Evolutionary conservation across 2,113 vertebrate genomes (phyloP), one percentile per base, ranked within the genome.

Genomic region (Stictonetta naevosa): DNA sequence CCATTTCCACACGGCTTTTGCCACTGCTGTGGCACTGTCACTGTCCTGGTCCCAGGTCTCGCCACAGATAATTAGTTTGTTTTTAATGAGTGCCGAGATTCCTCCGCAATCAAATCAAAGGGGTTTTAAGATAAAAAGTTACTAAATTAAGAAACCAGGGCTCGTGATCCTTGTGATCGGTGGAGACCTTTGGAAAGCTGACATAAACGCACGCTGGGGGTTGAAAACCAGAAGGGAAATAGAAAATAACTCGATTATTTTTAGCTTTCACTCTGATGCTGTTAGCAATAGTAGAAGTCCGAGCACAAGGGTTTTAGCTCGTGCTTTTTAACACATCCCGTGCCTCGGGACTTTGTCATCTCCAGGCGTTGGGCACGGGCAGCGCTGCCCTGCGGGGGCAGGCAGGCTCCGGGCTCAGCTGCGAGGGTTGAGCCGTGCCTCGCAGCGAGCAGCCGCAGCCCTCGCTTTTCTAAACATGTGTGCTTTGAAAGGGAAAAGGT

Each of bases 381-480:
- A 46, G 44, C 9, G 44, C 44, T 42, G 40, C 40, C 40, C 40
- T 42, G 40, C 40, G 40, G 42, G 42, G 42, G 6, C 14, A 16
- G 42, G 42, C 42, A 42, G 46, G 46, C 46, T 48, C 46, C 10
- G 20, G 46, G 46, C 15, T 44, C 16, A 8, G 42, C 42, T 21
- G 97, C 22, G 91, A 96, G 96, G 96, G 97, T 98, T 97, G 63
- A 91, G 94, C 46, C 50, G 77, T 28, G 89, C 96, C 97, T 93
- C 46, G 95, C 97, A 95, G 93, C 79, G 95, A 96, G 80, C 96
- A 78, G 97, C 91, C 95, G 40, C 96, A 95, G 96, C 97, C 97
- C 96, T 92, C 87, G 79, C 95, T 97, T 96, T 95, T 97, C 97
- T 83, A 97, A 98, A 98, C 98, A 98, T 98, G 97, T 92, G 92